phyloP scores from a whole-genome alignment of 2,797 vertebrate genomes.

The Acomys russatus region DNA sequence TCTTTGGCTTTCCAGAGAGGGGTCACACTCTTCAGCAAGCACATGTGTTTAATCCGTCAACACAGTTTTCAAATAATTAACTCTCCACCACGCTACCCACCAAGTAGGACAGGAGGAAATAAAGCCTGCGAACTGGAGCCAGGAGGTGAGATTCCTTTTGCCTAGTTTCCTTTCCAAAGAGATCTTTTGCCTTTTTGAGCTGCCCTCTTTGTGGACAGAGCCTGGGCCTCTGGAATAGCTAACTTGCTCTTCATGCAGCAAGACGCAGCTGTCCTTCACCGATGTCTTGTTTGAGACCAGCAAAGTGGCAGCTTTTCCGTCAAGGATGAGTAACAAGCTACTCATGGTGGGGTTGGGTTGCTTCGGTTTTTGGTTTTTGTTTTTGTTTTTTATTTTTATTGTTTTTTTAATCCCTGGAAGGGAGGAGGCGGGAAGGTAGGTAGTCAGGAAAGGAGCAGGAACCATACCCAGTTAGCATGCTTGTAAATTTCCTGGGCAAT shows the following conservation, averaged over 20 bases:
- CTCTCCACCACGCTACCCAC: not conserved
- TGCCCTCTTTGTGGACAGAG: not conserved
- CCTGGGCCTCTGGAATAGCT: not conserved
- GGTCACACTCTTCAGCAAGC: not conserved
- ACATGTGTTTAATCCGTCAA: not conserved
- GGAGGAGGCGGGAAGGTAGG: not conserved
- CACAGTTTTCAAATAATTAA: not conserved
- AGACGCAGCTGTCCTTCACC: not conserved
- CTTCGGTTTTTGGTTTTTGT: too few species aligned
- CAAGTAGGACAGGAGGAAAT: not conserved
- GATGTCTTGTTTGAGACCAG: not conserved
- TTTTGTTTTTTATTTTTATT: not conserved
- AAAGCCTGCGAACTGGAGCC: not conserved
- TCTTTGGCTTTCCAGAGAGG: slow-evolving; percentile 10
- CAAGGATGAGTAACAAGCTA: not conserved
- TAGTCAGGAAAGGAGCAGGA: not conserved
- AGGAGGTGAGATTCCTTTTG: not conserved
- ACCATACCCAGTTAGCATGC: not conserved
- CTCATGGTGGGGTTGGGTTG: not conserved
- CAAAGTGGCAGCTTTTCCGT: slow-evolving; percentile 30
- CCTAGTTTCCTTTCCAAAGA: not conserved
- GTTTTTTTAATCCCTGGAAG: slow-evolving; percentile 4
- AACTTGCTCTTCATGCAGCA: not conserved
- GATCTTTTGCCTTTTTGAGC: not conserved
- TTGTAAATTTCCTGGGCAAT: not conserved